Base-by-base conservation (phyloP, 2,113 vertebrate genomes). In the Chinchilla lanigera region DNA sequence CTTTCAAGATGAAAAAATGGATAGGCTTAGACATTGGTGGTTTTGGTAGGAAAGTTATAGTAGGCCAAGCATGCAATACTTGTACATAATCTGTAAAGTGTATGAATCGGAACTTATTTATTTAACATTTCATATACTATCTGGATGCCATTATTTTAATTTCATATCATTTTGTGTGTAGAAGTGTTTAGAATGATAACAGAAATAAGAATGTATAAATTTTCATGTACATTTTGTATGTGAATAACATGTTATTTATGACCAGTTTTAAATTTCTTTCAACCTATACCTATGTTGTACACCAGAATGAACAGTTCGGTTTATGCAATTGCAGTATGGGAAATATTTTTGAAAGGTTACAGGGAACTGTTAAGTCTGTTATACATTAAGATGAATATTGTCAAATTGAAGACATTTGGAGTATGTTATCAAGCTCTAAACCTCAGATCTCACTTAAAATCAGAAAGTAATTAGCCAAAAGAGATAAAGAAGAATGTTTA, bases 381-480 rank as follows among this genome's bases (percentile, higher is more conserved):
- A 80, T 4, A 94, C 52, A 54, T 65, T 91, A 56, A 89, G 83
- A 97, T 71, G 3, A 75, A n/a, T 71, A 78, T 41, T 54, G 0
- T 96, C 71, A 91, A 56, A 93, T 90, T 16, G 78, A 52, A 92
- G 90, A 83, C 92, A 88, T 90, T 83, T 89, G 94, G 58, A 77
- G 16, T 19, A 4, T 6, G 17, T 20, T 58, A 82, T 93, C 61
- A 83, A 50, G 16, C 93, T 71, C 92, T 61, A n/a, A 38, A 30
- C 93, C 94, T 93, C 35, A 96, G 58, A 92, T 67, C 86, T 89
- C 89, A 52, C 16, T 84, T 93, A 96, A 95, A 97, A 84, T 41
- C 52, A 61, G 71, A 96, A 93, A 3, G 20, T 75, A 98, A 97
- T 96, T 94, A 97, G 28, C 41, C 7, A 93, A 97, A 93, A 5